Percentiles rank a stretch among this genome's conserved stretches.
Conservation (phyloP, 2,888 invertebrate species). For the Dasypolia templi region DNA sequence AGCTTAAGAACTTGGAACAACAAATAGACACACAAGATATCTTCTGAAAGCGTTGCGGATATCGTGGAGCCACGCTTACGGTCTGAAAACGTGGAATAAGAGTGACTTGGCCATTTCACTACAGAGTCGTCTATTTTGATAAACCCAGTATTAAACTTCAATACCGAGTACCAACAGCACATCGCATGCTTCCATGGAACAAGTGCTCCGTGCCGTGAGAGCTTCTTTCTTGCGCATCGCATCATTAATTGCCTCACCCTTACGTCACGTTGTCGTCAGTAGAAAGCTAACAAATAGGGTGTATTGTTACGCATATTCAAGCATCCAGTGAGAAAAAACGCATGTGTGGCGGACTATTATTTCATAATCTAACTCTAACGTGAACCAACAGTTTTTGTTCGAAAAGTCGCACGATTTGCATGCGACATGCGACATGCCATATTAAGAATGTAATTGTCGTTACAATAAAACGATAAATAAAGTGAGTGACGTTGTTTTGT, state of each 20-base stretch:
- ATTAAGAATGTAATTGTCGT: constrained; percentile 59
- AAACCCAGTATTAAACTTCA: constrained; percentile 4
- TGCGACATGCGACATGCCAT: constrained; percentile 40
- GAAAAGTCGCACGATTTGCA: constrained; percentile 65
- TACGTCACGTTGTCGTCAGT: constrained; percentile 55
- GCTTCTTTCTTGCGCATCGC: constrained; percentile 32
- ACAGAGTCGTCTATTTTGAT: not conserved
- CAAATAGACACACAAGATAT: not conserved
- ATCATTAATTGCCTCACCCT: constrained; percentile 54
- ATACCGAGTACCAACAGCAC: constrained; percentile 2
- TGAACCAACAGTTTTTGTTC: constrained; percentile 56
- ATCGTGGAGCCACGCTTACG: not conserved
- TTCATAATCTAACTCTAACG: constrained; percentile 54
- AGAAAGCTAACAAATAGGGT: constrained; percentile 57
- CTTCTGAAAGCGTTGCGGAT: not conserved
- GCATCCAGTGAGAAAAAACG: constrained; percentile 62
- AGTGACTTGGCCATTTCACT: no score
- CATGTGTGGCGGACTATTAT: constrained; percentile 55
- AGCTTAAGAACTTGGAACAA: constrained; percentile 63
- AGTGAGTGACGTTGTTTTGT: constrained; percentile 28
- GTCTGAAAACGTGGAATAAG: not conserved
- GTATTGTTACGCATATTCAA: constrained; percentile 60
- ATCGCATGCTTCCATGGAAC: constrained; percentile 19
- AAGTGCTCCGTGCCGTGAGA: constrained; percentile 39
- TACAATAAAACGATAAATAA: constrained; percentile 61